These are phyloP conservation scores for Lasiommata megera DNA, from an alignment of 2,888 invertebrate genomes.

Conservation along the genomic window DNA sequence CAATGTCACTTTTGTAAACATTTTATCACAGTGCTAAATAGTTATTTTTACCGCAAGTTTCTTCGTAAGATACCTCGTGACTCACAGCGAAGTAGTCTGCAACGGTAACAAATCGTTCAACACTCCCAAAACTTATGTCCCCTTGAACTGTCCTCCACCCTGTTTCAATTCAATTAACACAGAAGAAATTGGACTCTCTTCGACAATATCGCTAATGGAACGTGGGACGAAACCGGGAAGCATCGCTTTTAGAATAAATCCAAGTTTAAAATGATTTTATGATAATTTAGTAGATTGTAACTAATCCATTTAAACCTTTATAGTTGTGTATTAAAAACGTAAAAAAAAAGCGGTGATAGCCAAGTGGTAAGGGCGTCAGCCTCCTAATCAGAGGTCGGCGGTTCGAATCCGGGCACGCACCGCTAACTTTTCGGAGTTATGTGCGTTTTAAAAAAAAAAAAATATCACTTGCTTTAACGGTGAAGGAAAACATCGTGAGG, in stretches of 20 bases:
- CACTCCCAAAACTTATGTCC: conserved; percentile 21
- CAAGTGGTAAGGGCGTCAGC: no score
- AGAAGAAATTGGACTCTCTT: conserved; percentile 31
- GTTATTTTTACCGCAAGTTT: background rate
- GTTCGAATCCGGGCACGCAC: no score
- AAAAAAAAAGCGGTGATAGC: no score
- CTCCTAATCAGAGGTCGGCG: no score
- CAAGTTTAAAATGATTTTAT: background rate
- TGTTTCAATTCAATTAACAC: conserved; percentile 33
- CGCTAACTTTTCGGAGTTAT: no score
- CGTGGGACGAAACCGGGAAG: conserved; percentile 15
- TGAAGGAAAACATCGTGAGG: no score
- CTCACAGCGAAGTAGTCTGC: background rate
- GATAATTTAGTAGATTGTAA: no score
- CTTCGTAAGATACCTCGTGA: background rate
- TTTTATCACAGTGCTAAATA: background rate
- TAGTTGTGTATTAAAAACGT: no score
- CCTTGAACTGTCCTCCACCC: conserved; percentile 25
- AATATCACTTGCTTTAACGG: no score
- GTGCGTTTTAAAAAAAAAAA: no score
- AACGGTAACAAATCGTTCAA: conserved; percentile 6
- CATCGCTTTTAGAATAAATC: conserved; percentile 12
- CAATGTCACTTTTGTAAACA: background rate
- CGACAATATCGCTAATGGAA: conserved; percentile 25
- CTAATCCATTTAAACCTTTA: no score